Base-by-base conservation (phyloP, 64 coral and sea anemone genomes). In the Montipora capricornis region DNA sequence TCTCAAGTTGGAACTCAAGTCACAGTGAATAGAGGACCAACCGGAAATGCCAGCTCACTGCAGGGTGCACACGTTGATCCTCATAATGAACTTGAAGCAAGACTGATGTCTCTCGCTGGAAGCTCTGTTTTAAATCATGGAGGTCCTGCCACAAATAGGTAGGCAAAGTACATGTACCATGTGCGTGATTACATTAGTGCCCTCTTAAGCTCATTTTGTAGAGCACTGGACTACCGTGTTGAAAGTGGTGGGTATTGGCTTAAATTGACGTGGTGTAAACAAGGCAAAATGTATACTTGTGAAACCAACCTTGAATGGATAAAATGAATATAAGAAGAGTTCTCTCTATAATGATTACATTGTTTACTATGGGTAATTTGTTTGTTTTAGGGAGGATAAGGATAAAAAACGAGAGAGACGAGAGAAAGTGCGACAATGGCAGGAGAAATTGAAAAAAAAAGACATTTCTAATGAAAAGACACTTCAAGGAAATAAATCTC, bases 401-500 rank as follows among this genome's bases (percentile, higher is more conserved):
- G 93, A 92, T 59, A 77, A 78, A 59, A 93, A 97, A 80, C 94
- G 88, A 78, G 94, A 92, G 13, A 60, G 96, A 49, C 90, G 93
- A 47, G 93, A 94, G 46, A 86, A 66, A 48, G 47, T 97, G 15
- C 88, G 91, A 46, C 90, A 92, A 22, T 97, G 96, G 96, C 96
- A 95, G 20, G 81, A 94, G 29, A 90, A 90, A 59, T 90, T 76
- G 45, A 94, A 47, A n/a, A 93, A 47, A 12, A 19, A 59, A 6
- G 82, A 12, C 16, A 59, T 37, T 44, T 78, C 55, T 58, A 57
- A 51, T 47, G 78, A 52, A 73, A 67, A 53, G 69, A 53, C 75
- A 61, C 70, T 89, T 81, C 37, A 85, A 79, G 73, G 89, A 90
- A 89, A 79, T 15, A 70, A 90, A 78, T 45, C 45, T 59, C 44